Evolutionary conservation across 2,113 vertebrate species (phyloP).

Genomic region (Accipiter virgatus): DNA sequence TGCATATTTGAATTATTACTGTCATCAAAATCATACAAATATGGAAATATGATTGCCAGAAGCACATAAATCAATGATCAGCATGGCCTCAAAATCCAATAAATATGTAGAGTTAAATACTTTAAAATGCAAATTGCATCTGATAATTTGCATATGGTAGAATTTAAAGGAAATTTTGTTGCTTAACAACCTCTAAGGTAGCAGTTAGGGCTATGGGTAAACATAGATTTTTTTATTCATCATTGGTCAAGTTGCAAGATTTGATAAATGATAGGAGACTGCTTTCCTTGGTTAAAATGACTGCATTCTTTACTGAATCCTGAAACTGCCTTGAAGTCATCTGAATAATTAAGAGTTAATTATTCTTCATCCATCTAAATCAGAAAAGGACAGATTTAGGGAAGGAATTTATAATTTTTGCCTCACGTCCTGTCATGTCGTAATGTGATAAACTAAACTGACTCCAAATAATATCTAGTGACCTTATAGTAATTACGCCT

Average conservation of each 20-base stretch:
- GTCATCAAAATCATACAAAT: conserved; percentile 99
- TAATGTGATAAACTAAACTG: conserved; percentile 99
- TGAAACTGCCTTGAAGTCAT: conserved; percentile 99
- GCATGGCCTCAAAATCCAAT: conserved; percentile 99
- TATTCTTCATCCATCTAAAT: conserved; percentile 99
- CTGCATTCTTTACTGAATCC: conserved; percentile 92
- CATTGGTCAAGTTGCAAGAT: conserved; percentile 93
- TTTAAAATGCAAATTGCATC: conserved; percentile 99
- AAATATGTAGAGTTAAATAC: conserved; percentile 99
- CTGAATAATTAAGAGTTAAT: conserved; percentile 99
- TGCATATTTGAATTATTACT: conserved; percentile 99
- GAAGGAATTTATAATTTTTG: conserved; percentile 99
- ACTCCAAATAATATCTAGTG: conserved; percentile 99
- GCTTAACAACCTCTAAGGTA: conserved; percentile 97
- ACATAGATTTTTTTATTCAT: conserved; percentile 85
- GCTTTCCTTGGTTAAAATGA: conserved; percentile 89
- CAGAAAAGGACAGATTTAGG: conserved; percentile 99
- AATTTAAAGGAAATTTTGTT: conserved; percentile 98
- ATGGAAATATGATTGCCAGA: conserved; percentile 99
- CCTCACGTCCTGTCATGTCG: conserved; percentile 93
- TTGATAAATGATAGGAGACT: conserved; percentile 93
- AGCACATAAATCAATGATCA: conserved; percentile 99
- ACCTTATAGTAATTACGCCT: conserved; percentile 97
- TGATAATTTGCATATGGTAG: conserved; percentile 96
- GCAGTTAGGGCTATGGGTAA: conserved; percentile 85